Evolutionary conservation across 2,113 vertebrate genomes (phyloP).

Genomic region (Onychostoma macrolepis): DNA sequence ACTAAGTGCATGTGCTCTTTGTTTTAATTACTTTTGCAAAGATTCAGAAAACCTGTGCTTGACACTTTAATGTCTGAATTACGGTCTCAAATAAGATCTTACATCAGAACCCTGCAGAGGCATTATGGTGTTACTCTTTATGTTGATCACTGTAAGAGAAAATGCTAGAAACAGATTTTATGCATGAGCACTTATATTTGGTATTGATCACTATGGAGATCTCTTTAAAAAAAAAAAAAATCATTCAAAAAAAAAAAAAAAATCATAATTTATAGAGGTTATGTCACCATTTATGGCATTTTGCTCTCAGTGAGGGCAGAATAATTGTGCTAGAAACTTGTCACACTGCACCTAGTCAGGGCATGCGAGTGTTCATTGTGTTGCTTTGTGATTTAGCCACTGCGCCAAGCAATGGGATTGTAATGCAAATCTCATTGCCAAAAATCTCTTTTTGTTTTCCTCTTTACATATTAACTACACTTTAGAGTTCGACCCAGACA

Average conservation of each 20-base stretch:
- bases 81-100: not conserved
- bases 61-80: slow-evolving; percentile 5
- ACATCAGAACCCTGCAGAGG: not conserved
- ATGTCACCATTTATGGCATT: too few species aligned
- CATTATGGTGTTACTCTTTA: not conserved
- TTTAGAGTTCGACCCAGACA: not conserved
- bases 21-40: not conserved
- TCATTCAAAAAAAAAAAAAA: too few species aligned
- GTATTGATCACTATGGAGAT: not conserved
- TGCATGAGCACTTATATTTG: not conserved
- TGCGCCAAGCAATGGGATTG: not conserved
- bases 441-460: not conserved
- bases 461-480: not conserved
- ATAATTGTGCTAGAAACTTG: not conserved
- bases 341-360: not conserved
- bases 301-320: too few species aligned
- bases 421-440: not conserved
- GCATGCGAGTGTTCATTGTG: not conserved
- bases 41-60: not conserved
- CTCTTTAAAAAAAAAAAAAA: too few species aligned
- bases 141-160: not conserved
- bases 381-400: not conserved
- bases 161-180: not conserved
- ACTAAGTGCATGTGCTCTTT: slow-evolving; percentile 20
- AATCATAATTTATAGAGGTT: not conserved